Evolutionary conservation across 1,140 invertebrate species (phyloP), one percentile per base, ranked within the genome.

Genomic region (Drosophila ambigua): DNA sequence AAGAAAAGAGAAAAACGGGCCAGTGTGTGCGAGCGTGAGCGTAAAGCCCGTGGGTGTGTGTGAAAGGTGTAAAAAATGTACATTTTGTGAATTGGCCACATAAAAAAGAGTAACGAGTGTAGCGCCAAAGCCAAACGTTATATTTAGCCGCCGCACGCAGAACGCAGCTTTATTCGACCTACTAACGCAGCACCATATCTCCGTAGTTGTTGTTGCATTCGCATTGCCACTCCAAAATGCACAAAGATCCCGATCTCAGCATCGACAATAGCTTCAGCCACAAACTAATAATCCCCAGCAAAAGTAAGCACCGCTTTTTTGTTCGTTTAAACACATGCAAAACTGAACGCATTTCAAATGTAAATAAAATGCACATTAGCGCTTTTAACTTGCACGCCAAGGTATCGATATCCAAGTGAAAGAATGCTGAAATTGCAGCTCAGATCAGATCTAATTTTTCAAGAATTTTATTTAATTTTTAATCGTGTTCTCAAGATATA

Each of bases 61-160:
- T 85, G 77, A 77, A 85, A 85, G 81, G 81, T 85, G 81, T 85
- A 85, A 85, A 85, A 84, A 85, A 84, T 81, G 68, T 85, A 84
- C 73, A 84, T 84, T 83, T 82, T 83, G 79, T 83, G 79, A 84
- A 84, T 84, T 84, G 80, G 80, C 80, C 67, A 80, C 59, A 85
- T 80, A 85, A 73, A 84, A 78, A 77, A 80, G 77, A 84, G 80
- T 84, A 84, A 85, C 80, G 80, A 85, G 80, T 85, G 73, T 83
- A 76, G 68, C 77, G 77, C 76, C 72, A 72, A 80, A 69, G 77
- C 76, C 72, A 72, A 80, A 69, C 79, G 79, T 82, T 83, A 84
- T 84, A 85, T 84, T 84, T 85, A 85, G 80, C 62, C 83, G 81
- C 73, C 77, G 60, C 72, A 72, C 52, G 52, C 31, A 31, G 15